phyloP scores from a whole-genome alignment of 2,797 vertebrate genomes.

The Sciurus vulgaris region DNA sequence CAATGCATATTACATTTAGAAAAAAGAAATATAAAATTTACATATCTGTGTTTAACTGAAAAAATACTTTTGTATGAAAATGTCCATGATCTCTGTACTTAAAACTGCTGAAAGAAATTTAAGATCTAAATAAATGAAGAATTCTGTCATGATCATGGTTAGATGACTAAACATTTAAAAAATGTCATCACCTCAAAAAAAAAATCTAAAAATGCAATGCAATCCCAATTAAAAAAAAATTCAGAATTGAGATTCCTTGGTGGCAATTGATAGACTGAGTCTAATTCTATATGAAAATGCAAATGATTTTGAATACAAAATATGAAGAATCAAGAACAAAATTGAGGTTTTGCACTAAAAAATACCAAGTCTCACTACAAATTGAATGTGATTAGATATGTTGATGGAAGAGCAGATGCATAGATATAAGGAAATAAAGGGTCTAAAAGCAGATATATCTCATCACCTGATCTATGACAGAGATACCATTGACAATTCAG shows the following conservation, averaged over 20 bases:
- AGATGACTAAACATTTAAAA: not conserved
- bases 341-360: not conserved
- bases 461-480: not conserved
- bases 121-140: not conserved
- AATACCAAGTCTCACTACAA: not conserved
- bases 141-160: not conserved
- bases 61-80: not conserved
- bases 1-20: not conserved
- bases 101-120: constrained; percentile 1
- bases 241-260: not conserved
- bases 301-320: not conserved
- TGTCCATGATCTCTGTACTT: not conserved
- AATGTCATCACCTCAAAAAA: not conserved
- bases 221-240: not conserved
- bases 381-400: not conserved
- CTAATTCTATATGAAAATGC: not conserved
- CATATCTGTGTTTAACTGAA: not conserved
- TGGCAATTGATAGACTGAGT: not conserved
- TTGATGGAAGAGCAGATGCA: not conserved
- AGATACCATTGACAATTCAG: not conserved
- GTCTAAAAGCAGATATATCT: not conserved
- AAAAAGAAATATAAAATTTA: not conserved
- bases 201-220: not conserved
- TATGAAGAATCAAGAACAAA: not conserved
- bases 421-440: not conserved